These are phyloP conservation scores for Acanthiza pusilla DNA, from an alignment of 2,797 vertebrate species.

Conservation along the genomic window DNA sequence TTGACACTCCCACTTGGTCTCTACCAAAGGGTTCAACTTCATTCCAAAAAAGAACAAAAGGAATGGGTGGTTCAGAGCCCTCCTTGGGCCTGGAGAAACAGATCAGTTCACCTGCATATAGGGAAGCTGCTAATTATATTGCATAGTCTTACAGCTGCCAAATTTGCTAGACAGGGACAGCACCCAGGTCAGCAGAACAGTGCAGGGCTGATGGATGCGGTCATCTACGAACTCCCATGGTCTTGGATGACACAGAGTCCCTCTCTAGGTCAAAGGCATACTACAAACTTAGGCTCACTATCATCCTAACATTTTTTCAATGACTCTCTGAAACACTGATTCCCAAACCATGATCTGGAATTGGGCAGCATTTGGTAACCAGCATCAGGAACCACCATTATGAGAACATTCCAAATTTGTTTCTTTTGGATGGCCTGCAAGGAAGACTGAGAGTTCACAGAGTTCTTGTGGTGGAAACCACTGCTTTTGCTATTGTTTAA, in stretches of 20 bases:
- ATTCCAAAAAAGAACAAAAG: background rate
- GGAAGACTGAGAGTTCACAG: background rate
- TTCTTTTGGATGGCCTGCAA: background rate
- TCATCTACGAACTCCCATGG: background rate
- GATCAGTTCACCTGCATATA: background rate
- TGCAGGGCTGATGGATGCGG: background rate
- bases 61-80: background rate
- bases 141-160: background rate
- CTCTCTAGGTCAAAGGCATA: background rate
- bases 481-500: conserved; percentile 3
- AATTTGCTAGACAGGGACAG: background rate
- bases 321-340: accelerated
- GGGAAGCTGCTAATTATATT: background rate
- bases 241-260: background rate
- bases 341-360: background rate
- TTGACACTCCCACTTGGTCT: background rate
- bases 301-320: background rate
- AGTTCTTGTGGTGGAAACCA: background rate
- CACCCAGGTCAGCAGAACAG: background rate
- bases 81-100: background rate
- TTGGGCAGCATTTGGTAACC: background rate
- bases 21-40: background rate
- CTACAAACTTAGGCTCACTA: background rate
- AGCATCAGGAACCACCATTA: background rate
- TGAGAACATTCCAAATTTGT: background rate